Conservation (phyloP, 2,888 invertebrate species). For the Ypsolopha sequella region DNA sequence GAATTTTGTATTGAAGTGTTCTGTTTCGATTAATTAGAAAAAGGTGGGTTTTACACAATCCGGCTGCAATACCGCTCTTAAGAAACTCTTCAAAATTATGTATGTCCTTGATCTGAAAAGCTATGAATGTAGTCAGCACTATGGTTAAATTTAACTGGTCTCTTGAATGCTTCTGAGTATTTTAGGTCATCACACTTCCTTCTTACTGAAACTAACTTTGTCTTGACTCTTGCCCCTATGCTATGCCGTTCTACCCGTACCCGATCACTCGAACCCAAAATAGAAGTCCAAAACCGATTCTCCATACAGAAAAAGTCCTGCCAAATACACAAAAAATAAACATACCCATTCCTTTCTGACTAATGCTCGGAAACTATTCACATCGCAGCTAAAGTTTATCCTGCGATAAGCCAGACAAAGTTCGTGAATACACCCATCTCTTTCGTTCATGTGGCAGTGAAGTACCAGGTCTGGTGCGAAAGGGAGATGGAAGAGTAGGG, state of each 20-base stretch:
- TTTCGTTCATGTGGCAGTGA: conserved; percentile 28
- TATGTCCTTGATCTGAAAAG: conserved; percentile 22
- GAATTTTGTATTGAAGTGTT: too few species aligned
- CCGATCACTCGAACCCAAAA: conserved; percentile 41
- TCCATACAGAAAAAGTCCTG: conserved; percentile 53
- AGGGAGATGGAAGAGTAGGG: conserved; percentile 58
- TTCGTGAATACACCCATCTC: conserved; percentile 37
- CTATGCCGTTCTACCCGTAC: conserved; percentile 26
- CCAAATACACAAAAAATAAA: conserved; percentile 55
- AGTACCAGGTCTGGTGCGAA: conserved; percentile 21
- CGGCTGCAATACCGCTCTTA: too few species aligned
- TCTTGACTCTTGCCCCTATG: neutral
- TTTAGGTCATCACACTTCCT: conserved; percentile 34
- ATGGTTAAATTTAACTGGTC: conserved; percentile 25
- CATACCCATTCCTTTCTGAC: conserved; percentile 55
- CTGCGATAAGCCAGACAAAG: conserved; percentile 55
- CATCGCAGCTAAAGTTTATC: conserved; percentile 57
- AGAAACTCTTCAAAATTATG: neutral
- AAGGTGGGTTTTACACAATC: too few species aligned
- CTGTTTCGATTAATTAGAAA: too few species aligned
- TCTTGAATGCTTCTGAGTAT: conserved; percentile 42
- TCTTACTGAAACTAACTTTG: conserved; percentile 20
- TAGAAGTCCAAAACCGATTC: conserved; percentile 39
- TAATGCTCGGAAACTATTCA: conserved; percentile 58
- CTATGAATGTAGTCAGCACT: conserved; percentile 14